Evolutionary conservation across 92 coral and sea anemone genomes (phyloP), one percentile per base, ranked within the genome.

Genomic region (Phenganax marumi): DNA sequence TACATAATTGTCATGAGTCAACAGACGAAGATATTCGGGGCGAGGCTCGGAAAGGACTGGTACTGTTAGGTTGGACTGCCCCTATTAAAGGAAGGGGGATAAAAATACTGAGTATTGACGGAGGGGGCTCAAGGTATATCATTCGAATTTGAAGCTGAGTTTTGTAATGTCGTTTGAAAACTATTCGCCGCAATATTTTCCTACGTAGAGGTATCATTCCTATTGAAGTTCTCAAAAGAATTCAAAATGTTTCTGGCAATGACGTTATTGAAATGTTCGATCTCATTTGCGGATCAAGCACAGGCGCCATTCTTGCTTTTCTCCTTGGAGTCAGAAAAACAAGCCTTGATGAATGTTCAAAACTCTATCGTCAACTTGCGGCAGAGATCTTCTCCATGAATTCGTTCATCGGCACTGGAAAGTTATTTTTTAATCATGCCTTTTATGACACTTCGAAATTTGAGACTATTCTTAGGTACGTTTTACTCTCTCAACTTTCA

Each of bases 291-390:
- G 98, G 98, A 13, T 90, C 93, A 1, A 92, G 97, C 9, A 95
- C 98, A 9, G 98, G 98, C 17, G 98, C 97, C 25, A 92, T 95
- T 12, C 75, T 95, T 8, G 97, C 98, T 12, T 91, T 92, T 68
- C 88, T 95, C 54, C 81, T 95, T 68, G 96, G 92, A 16, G 84
- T 95, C 46, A 92, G 87, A 90, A 92, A 88, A 88, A 70, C 89
- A 26, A 88, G 92, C 1, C 86, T 95, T 47, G 97, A 90, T 25
- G 98, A 95, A 52, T 95, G 98, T 84, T 92, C 91, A 51, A 85
- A 85, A 76, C 86, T 90, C 54, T 95, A 95, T 76, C 89, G 85
- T 48, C 91, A 92, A 54, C 88, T 95, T 50, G 91, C 97, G 64
- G 83, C 88, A 80, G 97, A 91, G 54, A 79, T 95, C 63, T 95